These are phyloP conservation scores for Cladorhizidae sp. DNA, from an alignment of 37 sponge, comb jelly and placozoan genomes.

Conservation along the genomic window DNA sequence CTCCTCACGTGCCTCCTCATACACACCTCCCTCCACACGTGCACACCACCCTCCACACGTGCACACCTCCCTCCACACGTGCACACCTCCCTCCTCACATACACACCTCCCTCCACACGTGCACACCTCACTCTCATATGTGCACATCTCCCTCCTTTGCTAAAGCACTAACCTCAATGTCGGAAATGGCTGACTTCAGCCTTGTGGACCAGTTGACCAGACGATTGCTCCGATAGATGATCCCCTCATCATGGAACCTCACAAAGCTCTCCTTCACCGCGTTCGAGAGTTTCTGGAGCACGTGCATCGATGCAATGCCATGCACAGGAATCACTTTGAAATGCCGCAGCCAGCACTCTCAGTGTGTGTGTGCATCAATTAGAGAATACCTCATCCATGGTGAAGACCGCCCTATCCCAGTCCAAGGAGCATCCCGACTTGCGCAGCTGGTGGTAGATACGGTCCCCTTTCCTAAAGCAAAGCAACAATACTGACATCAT, in stretches of 20 bases:
- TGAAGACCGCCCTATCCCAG: slow-evolving; percentile 97
- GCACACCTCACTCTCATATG: too few relatives aligned
- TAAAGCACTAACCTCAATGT: slow-evolving; percentile 93
- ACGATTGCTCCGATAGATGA: slow-evolving; percentile 94
- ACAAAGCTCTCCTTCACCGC: slow-evolving; percentile 97
- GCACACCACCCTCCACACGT: too few relatives aligned
- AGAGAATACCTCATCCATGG: slow-evolving; percentile 97
- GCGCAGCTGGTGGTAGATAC: slow-evolving; percentile 87
- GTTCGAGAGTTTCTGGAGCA: slow-evolving; percentile 74
- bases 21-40: too few relatives aligned
- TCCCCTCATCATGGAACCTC: slow-evolving; percentile 86
- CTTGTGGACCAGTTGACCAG: slow-evolving; percentile 98
- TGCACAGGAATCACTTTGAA: too few relatives aligned
- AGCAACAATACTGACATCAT: too few relatives aligned
- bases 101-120: too few relatives aligned
- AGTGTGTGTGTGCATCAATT: neutral
- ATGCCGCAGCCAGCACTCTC: too few relatives aligned
- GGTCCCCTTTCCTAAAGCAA: slow-evolving; percentile 76
- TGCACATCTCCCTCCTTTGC: too few relatives aligned
- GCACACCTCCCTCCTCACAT: too few relatives aligned
- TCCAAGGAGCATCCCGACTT: slow-evolving; percentile 87
- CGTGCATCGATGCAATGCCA: too few relatives aligned
- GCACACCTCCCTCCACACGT: too few relatives aligned
- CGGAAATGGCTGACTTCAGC: slow-evolving; percentile 96
- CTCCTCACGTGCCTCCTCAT: too few relatives aligned